Base-by-base conservation (phyloP, 2,888 invertebrate genomes). In the Drosophila fungiperda region DNA sequence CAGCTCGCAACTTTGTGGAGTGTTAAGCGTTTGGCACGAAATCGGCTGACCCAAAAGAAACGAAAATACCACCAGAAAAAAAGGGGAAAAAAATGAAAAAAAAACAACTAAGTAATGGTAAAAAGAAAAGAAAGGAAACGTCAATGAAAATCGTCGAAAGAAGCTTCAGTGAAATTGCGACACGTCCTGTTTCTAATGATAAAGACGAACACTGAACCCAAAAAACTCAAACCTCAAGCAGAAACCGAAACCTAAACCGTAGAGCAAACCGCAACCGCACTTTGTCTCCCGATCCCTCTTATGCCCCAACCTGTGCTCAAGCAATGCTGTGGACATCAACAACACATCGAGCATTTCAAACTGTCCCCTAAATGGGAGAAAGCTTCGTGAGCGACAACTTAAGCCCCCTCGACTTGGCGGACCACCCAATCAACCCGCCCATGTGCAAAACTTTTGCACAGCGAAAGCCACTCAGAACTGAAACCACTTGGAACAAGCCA, bases 1-100 rank as follows among this genome's bases (percentile, higher is more conserved):
- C 80, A 89, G 89, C 87, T 90, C 73, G 83, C 89, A 87, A 89
- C 90, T 89, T 87, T 87, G 90, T 83, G 81, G 89, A 89, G 90
- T 89, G 90, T 87, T 89, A 81, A 87, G 90, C 89, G 84, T 78
- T 90, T 80, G 84, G 57, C 85, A 86, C 84, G 84, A 77, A 87
- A 75, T 82, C 75, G 64, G 38, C 81, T 77, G 82, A 76, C 81
- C 78, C 73, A 63, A 70, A 63, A 59, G 52, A 73, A 79, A 32
- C 23, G 23, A 54, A 58, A 45, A 23, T 29, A 42, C 55, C 42
- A 40, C n/a, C n/a, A 17, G 23, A 67, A 42, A 8, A 40, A 53
- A 32, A 57, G 60, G 11, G 67, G 36, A 36, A 40, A 62, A 53
- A 64, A 29, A 26, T 17, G 20, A 17, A 48, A 55, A 40, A 20